phyloP scores from a whole-genome alignment of 2,113 vertebrate genomes.

The Microtus pennsylvanicus region DNA sequence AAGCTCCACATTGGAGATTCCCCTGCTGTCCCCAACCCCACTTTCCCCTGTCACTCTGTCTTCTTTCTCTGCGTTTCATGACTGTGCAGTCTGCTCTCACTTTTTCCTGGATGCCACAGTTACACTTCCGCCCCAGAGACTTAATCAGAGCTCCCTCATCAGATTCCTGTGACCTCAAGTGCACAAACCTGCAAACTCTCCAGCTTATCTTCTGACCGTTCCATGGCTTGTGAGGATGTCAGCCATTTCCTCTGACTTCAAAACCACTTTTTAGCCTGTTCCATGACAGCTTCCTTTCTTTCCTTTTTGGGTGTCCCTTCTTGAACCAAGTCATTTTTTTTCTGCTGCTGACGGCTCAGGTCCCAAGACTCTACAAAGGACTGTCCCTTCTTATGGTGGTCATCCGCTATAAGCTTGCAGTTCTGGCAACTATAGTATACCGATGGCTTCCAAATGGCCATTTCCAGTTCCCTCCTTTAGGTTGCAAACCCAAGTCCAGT shows the following conservation, averaged over 20 bases:
- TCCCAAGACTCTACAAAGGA: not conserved
- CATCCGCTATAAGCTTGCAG: not conserved
- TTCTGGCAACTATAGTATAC: not conserved
- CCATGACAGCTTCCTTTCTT: not conserved
- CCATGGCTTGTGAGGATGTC: not conserved
- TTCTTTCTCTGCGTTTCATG: not conserved
- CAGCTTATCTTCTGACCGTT: constrained; percentile 20
- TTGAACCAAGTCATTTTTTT: not conserved
- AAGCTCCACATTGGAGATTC: not conserved
- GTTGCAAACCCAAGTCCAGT: not conserved
- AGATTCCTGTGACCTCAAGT: constrained; percentile 36
- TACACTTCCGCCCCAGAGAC: not conserved
- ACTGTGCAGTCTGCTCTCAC: not conserved
- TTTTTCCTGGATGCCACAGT: not conserved
- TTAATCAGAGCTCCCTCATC: not conserved
- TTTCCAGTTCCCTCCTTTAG: not conserved
- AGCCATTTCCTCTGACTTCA: constrained; percentile 10
- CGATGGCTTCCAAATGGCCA: not conserved
- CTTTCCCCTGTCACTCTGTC: not conserved
- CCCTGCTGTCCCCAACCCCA: not conserved
- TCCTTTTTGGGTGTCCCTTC: not conserved
- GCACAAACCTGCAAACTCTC: not conserved
- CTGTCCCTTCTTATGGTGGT: not conserved
- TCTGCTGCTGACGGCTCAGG: not conserved
- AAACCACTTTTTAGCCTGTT: not conserved